Base-by-base conservation (phyloP, 2,113 vertebrate genomes). In the Delphinus delphis region DNA sequence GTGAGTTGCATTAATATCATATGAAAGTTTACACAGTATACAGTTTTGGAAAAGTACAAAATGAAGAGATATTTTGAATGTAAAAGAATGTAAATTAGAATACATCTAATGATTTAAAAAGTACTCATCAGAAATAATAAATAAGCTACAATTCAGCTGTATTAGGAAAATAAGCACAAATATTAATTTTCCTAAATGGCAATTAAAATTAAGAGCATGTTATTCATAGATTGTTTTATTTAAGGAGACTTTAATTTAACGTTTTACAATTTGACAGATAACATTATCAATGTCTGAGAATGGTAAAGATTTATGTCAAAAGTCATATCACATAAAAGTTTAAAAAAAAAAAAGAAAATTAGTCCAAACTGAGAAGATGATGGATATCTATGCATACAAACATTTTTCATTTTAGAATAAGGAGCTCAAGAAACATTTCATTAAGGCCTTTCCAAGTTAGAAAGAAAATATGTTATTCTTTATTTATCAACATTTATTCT, bases 401-500 rank as follows among this genome's bases (percentile, higher is more conserved):
- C 5, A 82, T 63, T 36, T 67, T 28, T 53, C 31, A 82, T 47
- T 82, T 85, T 92, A 65, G 71, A 92, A 81, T 62, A 88, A 93
- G 50, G 58, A 15, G 38, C 14, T 92, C 71, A 93, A 53, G 25
- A 95, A 83, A 81, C 7, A 88, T 71, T 92, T 50, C 9, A 21
- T 14, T 81, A 88, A 76, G 18, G 36, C 12, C 20, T 53, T 93
- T 91, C 21, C 50, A 93, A 85, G 20, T 68, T 81, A 88, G 85
- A 79, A 90, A 79, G 25, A 84, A 76, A 95, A 93, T n/a, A 20
- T 80, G 33, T 84, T 93, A 60, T 50, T 88, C 38, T 93, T 79
- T 23, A 73, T 67, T 82, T 80, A 93, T 60, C 26, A 67, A 17
- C 88, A 73, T 62, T 71, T 63, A 81, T 53, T 83, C 44, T 95